Base-by-base conservation (phyloP, 64 coral and sea anemone genomes). In the Stichodactyla helianthus region DNA sequence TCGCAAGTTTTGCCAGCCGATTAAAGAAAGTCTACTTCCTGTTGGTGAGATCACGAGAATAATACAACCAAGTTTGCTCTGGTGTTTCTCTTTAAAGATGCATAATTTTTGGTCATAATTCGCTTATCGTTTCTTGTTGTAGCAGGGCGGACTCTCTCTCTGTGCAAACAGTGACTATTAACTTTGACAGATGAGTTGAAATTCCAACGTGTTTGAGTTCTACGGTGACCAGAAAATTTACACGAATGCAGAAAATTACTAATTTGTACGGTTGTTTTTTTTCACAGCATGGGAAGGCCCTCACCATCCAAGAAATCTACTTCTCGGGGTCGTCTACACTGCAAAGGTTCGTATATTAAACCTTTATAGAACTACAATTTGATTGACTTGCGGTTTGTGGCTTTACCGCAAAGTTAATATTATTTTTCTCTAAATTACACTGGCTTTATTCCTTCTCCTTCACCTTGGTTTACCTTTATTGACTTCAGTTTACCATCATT, bases 251-350 rank as follows among this genome's bases (percentile, higher is more conserved):
- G 5, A 81, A 50, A 54, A 81, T 54, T 12, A 52, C 78, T 81
- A 52, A 81, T 81, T 81, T 81, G 31, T 51, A 9, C 84, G 71
- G 79, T 88, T 56, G 1, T 6, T 81, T 16, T 92, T 78, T 10
- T 27, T 85, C 10, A 26, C 63, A 99, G 97, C 97, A 12, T 95
- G 93, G 90, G 97, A 94, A 79, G 97, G 97, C 5, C 97, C 97
- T 1, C 97, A 99, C 62, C 97, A 99, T 67, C 97, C 97, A 19
- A 87, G 97, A 83, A 99, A 99, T 62, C 82, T 99, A 20, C 85
- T 99, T 0, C 88, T 99, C 9, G 97, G 97, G n/a, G 93, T 99
- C 16, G 97, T 99, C 6, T 99, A 99, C 60, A 84, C 93, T 4
- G 91, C 93, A 4, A 99, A 99, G 93, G 97, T 97, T 61, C 61